These are phyloP conservation scores for Tyrannus savana DNA, from an alignment of 2,113 vertebrate genomes.

Conservation along the genomic window DNA sequence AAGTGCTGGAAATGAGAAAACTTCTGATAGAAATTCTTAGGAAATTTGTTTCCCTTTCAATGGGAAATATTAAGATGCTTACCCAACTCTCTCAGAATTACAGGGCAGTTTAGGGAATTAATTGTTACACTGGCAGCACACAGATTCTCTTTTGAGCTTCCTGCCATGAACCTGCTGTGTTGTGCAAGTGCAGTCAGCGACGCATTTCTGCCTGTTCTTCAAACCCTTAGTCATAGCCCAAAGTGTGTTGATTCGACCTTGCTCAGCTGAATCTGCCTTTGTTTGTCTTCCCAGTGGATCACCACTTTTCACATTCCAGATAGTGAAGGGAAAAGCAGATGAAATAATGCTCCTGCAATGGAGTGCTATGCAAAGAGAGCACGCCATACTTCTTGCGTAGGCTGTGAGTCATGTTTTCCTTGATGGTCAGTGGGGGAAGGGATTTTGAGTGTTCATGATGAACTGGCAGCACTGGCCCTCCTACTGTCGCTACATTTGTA, in stretches of 20 bases:
- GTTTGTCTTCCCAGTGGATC: background rate
- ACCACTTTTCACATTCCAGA: background rate
- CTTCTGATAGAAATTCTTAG: background rate
- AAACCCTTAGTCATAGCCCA: background rate
- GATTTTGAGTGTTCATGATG: background rate
- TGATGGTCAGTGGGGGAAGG: background rate
- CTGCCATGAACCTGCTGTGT: background rate
- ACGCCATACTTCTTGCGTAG: background rate
- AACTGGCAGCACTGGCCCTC: background rate
- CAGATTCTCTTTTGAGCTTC: background rate
- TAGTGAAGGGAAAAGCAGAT: background rate
- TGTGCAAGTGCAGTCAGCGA: background rate
- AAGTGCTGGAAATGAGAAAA: background rate
- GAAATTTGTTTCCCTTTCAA: background rate
- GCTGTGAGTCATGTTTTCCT: background rate
- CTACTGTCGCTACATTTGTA: background rate
- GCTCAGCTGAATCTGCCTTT: background rate
- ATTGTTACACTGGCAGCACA: background rate
- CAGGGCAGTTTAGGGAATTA: background rate
- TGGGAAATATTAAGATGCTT: background rate
- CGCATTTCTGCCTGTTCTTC: background rate
- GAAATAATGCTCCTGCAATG: background rate
- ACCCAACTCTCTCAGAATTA: background rate
- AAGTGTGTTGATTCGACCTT: background rate
- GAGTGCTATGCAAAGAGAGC: background rate